These are phyloP conservation scores for Bombus polaris DNA, from an alignment of 1,140 invertebrate genomes.

Conservation along the genomic window DNA sequence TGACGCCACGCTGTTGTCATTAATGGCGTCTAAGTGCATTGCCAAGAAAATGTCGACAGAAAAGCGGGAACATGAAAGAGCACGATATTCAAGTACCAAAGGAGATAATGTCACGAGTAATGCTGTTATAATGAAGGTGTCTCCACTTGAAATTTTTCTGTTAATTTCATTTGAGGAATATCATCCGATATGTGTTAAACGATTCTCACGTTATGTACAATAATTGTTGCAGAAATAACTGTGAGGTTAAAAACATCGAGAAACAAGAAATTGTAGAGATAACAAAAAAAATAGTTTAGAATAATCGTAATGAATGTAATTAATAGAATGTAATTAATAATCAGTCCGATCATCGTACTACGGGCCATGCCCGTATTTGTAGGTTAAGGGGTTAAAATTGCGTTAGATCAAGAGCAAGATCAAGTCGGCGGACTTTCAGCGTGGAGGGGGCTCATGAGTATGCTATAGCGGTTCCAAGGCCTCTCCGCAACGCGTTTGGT, in stretches of 20 bases:
- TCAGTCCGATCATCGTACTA: no score
- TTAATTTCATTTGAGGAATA: not conserved
- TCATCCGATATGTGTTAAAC: not conserved
- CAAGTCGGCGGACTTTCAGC: no score
- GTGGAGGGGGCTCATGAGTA: no score
- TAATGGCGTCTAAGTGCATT: slow-evolving; percentile 34
- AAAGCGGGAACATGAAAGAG: slow-evolving; percentile 9
- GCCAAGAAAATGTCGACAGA: slow-evolving; percentile 6
- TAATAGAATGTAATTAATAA: no score
- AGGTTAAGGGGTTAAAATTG: no score
- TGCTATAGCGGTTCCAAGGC: no score
- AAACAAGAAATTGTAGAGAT: not conserved
- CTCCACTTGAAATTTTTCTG: slow-evolving; percentile 9
- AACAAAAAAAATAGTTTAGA: no score
- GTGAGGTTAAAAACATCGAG: not conserved
- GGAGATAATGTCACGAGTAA: slow-evolving; percentile 7
- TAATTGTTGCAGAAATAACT: not conserved
- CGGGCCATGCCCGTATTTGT: no score
- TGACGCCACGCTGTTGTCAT: not conserved
- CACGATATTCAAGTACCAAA: not conserved
- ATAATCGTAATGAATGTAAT: no score
- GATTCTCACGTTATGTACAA: not conserved
- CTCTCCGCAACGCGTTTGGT: no score
- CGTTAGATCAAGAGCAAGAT: no score
- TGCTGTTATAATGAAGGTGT: not conserved